Evolutionary conservation across 30 jellyfish, hydroid and myxozoan species (phyloP), one percentile per base, ranked within the genome.

Genomic region (Nemopilema nomurai): DNA sequence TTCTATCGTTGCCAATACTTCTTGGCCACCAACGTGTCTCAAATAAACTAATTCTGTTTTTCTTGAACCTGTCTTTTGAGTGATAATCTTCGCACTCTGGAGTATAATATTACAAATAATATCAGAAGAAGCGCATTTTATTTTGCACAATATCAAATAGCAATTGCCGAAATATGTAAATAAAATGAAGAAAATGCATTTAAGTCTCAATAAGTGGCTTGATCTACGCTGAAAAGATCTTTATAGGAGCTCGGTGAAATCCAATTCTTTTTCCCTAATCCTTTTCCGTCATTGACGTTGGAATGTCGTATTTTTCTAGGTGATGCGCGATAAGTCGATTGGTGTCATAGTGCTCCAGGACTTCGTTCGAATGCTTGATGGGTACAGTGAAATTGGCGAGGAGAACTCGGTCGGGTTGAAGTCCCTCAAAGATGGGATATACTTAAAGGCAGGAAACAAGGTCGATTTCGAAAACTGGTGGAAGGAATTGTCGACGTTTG

Each of bases 381-480:
- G 98, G 33, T 19, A 64, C 28, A 62, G 51, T 25, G 98, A 92
- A 67, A 77, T 92, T 1, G 98, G 98, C 32, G 96, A 77, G 83
- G 91, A 77, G 33, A 50, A 69, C 53, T 77, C 95, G 21, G 76
- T 92, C 33, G 98, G 98, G 1, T 79, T 92, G 69, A 92, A 92
- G 69, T 80, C 98, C 0, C 74, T 92, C 24, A 90, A 89, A 51
- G 97, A 83, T 41, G 67, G 80, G n/a, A 53, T 85, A 51, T 92
- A 87, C 79, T 69, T 92, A 20, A 92, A 92, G 68, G 88, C 98
- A 19, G 78, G 67, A 23, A 81, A 92, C 79, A 92, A 88, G 71
- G 97, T 92, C 70, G 98, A 92, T 67, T 92, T 78, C 77, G 98
- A 81, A 52, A 92, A 92, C 91, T 92, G 98, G 98, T 92, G 98